These are phyloP conservation scores for Bubo bubo DNA, from an alignment of 2,113 vertebrate genomes.

Conservation along the genomic window DNA sequence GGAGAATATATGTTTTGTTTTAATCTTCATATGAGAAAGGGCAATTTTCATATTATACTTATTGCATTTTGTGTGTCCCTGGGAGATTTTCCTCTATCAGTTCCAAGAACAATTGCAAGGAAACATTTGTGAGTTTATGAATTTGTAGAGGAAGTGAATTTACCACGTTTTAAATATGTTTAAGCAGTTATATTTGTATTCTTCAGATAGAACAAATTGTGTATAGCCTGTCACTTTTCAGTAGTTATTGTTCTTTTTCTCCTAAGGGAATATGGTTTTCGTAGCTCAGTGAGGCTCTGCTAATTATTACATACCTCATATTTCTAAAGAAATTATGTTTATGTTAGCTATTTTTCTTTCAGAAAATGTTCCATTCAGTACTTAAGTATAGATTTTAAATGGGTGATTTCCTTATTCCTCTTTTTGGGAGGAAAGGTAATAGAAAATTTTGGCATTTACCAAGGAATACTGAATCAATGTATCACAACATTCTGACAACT, in stretches of 20 bases:
- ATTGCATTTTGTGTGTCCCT: neutral
- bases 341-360: slow-evolving; percentile 1
- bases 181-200: neutral
- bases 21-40: neutral
- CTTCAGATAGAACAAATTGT: neutral
- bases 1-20: slow-evolving; percentile 15
- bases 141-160: slow-evolving; percentile 28
- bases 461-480: neutral
- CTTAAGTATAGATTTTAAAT: neutral
- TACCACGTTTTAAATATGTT: neutral
- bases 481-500: neutral
- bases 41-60: slow-evolving; percentile 25
- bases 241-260: neutral
- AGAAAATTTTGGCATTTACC: neutral
- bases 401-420: neutral
- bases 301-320: neutral
- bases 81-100: slow-evolving; percentile 33
- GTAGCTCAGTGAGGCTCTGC: neutral
- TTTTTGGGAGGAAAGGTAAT: neutral
- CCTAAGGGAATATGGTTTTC: neutral
- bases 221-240: neutral
- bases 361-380: neutral
- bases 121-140: slow-evolving; percentile 39
- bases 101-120: slow-evolving; percentile 46
- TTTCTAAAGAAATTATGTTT: slow-evolving; percentile 18